phyloP scores from a whole-genome alignment of 2,888 invertebrate genomes.

The Troilus luridus region DNA sequence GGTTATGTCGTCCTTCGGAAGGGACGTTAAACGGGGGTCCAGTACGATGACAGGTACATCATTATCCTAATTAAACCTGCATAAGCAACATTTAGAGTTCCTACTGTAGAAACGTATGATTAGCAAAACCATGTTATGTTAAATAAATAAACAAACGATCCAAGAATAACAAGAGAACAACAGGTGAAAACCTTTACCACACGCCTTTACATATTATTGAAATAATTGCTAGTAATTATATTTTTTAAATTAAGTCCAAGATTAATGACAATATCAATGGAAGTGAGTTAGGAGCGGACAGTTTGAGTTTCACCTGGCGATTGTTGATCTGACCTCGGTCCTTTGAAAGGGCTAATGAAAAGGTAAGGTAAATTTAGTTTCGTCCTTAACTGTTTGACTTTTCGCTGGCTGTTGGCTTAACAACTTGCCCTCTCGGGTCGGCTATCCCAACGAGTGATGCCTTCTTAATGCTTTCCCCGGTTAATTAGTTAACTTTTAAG shows the following conservation, averaged over 20 bases:
- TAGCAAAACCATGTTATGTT: too few relatives aligned
- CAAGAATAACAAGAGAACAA: too few relatives aligned
- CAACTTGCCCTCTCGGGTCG: not conserved
- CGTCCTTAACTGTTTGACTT: not conserved
- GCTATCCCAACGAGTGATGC: not conserved
- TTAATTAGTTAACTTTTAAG: not conserved
- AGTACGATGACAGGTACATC: too few relatives aligned
- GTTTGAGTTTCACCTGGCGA: not conserved
- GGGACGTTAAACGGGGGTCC: too few relatives aligned
- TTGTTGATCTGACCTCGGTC: not conserved
- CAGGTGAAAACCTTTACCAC: too few relatives aligned
- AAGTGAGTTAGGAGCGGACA: not conserved
- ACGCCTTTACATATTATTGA: too few relatives aligned
- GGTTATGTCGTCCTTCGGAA: too few relatives aligned
- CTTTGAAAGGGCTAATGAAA: not conserved
- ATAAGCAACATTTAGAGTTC: too few relatives aligned
- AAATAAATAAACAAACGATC: too few relatives aligned
- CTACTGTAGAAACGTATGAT: too few relatives aligned
- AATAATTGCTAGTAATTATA: too few relatives aligned
- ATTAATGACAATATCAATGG: not conserved
- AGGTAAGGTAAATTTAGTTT: conserved; percentile 14
- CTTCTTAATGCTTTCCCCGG: not conserved
- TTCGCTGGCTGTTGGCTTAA: not conserved
- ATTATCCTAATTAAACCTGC: too few relatives aligned
- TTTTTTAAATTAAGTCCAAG: not conserved